These are phyloP conservation scores for Aphis gossypii DNA, from an alignment of 1,140 invertebrate genomes.

Conservation along the genomic window DNA sequence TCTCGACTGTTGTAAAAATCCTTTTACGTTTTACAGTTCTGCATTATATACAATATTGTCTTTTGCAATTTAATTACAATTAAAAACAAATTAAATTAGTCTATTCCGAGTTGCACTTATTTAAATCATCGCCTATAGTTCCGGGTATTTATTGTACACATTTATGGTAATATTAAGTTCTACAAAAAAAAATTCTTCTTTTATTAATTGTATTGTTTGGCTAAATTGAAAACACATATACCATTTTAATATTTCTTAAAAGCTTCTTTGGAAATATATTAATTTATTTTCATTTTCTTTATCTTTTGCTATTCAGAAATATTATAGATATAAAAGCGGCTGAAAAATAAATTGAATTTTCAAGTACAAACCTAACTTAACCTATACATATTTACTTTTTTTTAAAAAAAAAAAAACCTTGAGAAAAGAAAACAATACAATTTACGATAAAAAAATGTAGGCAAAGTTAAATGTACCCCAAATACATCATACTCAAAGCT, in stretches of 20 bases:
- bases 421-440: neutral
- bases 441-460: neutral
- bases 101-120: neutral
- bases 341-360: neutral
- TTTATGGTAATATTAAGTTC: neutral
- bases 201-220: neutral
- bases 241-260: neutral
- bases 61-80: neutral
- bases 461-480: neutral
- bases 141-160: neutral
- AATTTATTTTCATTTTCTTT: neutral
- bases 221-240: neutral
- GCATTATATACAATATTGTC: neutral
- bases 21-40: neutral
- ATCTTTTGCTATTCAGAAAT: conserved; percentile 2
- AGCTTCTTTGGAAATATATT: neutral
- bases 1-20: neutral
- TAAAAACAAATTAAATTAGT: neutral
- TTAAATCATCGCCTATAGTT: neutral
- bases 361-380: neutral
- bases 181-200: neutral
- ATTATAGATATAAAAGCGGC: neutral
- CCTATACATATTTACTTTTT: neutral
- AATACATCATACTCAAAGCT: neutral
- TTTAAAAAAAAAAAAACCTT: neutral